Evolutionary conservation across 2,797 vertebrate genomes (phyloP), one percentile per base, ranked within the genome.

Genomic region (Gymnothorax reevesii): DNA sequence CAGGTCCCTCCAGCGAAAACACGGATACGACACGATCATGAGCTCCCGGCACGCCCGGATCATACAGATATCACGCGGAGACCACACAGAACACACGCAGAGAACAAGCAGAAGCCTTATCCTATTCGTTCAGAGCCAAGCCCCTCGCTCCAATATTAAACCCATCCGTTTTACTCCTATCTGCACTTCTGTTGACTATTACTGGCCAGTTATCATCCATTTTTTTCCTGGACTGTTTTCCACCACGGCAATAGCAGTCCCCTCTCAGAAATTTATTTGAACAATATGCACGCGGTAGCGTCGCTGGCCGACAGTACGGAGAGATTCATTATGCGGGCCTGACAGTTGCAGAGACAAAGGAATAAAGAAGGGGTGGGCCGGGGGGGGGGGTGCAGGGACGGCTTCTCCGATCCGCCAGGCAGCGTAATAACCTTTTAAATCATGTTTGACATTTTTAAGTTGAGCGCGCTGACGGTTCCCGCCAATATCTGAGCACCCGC

Each of bases 371-470:
- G 17, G 55, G 62, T 54, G 83, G 77, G 87, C 57, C 13, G 83
- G 15, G 42, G 86, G 83, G 15, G 42, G 86, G 84, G 86, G 87
- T 42, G 33, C 33, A 66, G 85, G 20, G 75, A 89, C 85, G 75
- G 87, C 83, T 90, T 83, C 79, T 90, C 88, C 86, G 90, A 88
- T 90, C 90, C 88, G 93, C 91, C 88, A 88, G 90, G 94, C 95
- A 93, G 90, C 88, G 91, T 96, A 97, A 97, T 97, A 97, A 96
- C 95, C 95, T 95, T 97, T 95, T 97, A 97, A 97, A 98, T 98
- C 96, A 96, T 90, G 89, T 95, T 94, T 97, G 97, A 97, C 97
- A 95, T 96, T 97, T 96, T 94, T 95, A 96, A 97, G 94, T 93
- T 94, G 93, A 95, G 92, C 89, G 92, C 95, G 92, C 92, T 94